phyloP scores from a whole-genome alignment of 2,113 vertebrate genomes.

The Chamaea fasciata region DNA sequence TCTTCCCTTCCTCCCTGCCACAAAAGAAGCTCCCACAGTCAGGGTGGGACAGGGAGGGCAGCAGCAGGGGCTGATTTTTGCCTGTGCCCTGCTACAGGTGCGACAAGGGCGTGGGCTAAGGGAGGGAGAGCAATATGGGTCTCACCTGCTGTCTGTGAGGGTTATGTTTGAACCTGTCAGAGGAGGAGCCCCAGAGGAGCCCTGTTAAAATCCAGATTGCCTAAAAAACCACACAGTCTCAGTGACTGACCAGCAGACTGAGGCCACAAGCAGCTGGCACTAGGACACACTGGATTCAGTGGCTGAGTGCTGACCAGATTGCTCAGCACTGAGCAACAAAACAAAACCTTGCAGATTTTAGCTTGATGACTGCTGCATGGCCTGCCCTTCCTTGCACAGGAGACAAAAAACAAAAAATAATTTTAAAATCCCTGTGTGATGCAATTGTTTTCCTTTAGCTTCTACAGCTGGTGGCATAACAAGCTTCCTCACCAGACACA shows the following conservation, averaged over 20 bases:
- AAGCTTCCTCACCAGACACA: background rate
- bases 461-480: background rate
- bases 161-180: background rate
- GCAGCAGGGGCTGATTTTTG: background rate
- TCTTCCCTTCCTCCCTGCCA: background rate
- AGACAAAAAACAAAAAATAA: background rate
- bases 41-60: background rate
- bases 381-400: background rate
- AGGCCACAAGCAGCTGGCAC: background rate
- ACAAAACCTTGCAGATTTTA: background rate
- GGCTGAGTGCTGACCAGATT: background rate
- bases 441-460: background rate
- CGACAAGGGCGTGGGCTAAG: background rate
- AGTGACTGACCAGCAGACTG: background rate
- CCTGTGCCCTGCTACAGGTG: background rate
- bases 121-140: background rate
- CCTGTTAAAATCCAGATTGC: background rate
- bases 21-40: background rate
- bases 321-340: background rate
- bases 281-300: fast-evolving
- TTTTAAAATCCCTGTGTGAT: background rate
- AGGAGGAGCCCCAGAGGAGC: background rate
- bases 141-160: background rate
- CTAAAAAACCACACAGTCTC: background rate
- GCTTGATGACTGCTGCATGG: background rate